These are phyloP conservation scores for Agonopterix heracliana DNA, from an alignment of 2,888 invertebrate genomes.

Conservation along the genomic window DNA sequence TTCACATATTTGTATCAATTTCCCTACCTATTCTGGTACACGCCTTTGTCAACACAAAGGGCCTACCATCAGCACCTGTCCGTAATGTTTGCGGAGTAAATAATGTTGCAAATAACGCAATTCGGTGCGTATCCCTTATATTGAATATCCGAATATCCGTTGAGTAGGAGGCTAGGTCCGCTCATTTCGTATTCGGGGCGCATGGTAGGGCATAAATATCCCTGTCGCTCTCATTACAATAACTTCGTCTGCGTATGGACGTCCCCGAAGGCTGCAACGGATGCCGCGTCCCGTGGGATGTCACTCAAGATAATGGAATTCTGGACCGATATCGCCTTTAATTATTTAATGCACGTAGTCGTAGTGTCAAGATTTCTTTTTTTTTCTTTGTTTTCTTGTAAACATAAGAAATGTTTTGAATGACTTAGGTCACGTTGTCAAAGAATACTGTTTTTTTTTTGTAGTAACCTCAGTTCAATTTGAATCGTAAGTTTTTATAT, in stretches of 20 bases:
- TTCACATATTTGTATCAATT: conserved; percentile 39
- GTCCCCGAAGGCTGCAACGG: conserved; percentile 54
- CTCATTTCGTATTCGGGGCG: conserved; percentile 67
- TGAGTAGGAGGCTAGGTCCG: conserved; percentile 9
- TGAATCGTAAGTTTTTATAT: no score
- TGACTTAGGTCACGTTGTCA: no score
- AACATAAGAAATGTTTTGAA: no score
- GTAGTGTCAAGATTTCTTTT: no score
- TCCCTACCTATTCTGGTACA: conserved; percentile 34
- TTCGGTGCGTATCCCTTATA: conserved; percentile 31
- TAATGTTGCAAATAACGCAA: conserved; percentile 41
- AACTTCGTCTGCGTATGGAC: conserved; percentile 52
- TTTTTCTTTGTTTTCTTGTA: no score
- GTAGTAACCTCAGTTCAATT: no score
- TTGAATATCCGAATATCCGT: conserved; percentile 42
- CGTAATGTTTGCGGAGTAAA: conserved; percentile 48
- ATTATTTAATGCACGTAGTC: conserved; percentile 37
- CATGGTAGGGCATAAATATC: conserved; percentile 70
- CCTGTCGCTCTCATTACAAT: conserved; percentile 71
- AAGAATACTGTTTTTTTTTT: no score
- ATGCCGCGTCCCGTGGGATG: conserved; percentile 56
- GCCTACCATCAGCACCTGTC: conserved; percentile 53
- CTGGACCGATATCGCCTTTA: conserved; percentile 44
- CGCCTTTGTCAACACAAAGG: conserved; percentile 43
- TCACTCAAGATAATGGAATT: conserved; percentile 65